Conservation (phyloP, 2,888 invertebrate genomes). For the Drosophila nigritarsus region DNA sequence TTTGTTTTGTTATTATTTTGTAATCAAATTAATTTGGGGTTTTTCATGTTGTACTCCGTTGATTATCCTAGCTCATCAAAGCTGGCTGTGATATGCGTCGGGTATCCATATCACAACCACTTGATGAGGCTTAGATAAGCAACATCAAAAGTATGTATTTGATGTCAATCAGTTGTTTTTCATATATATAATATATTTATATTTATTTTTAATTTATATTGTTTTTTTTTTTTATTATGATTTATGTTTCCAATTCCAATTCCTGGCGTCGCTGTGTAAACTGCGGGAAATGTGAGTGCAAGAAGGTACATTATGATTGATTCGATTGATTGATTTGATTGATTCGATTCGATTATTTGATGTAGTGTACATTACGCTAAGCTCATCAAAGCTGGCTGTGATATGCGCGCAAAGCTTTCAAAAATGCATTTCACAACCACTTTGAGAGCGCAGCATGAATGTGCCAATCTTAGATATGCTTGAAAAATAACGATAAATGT, state of each 20-base stretch:
- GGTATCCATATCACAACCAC: conserved; percentile 92
- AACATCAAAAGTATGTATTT: conserved; percentile 75
- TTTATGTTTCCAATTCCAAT: conserved; percentile 8
- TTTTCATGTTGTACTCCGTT: conserved; percentile 82
- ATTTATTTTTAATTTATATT: background rate
- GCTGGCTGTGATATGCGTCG: conserved; percentile 98
- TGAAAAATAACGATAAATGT: conserved; percentile 9
- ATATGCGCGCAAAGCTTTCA: conserved; percentile 88
- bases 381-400: conserved; percentile 99
- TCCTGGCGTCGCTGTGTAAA: conserved; percentile 13
- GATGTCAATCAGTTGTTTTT: conserved; percentile 33
- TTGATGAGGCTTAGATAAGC: conserved; percentile 89
- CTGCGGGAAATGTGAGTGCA: conserved; percentile 18
- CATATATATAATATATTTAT: background rate
- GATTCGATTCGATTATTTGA: conserved; percentile 52
- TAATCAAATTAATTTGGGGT: background rate
- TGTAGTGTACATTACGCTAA: conserved; percentile 85
- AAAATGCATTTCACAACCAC: conserved; percentile 92
- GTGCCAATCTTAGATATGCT: conserved; percentile 55
- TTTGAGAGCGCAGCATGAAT: conserved; percentile 88
- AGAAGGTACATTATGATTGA: conserved; percentile 40
- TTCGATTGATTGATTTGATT: conserved; percentile 29
- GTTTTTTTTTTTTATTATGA: background rate
- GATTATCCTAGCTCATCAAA: conserved; percentile 93
- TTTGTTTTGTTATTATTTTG: background rate